phyloP scores from a whole-genome alignment of 2,797 vertebrate species.

The Lacerta viridis region DNA sequence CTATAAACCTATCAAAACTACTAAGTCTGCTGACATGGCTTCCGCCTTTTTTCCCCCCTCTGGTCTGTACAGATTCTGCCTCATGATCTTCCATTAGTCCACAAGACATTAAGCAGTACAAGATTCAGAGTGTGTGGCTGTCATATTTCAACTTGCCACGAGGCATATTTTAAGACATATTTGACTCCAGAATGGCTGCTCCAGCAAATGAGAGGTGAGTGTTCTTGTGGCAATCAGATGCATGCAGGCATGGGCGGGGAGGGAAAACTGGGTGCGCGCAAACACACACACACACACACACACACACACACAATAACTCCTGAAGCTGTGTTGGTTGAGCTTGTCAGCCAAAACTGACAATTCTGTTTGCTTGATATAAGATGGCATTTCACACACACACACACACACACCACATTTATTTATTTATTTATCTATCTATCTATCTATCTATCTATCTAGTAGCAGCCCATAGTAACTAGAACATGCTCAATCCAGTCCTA shows the following conservation, averaged over 20 bases:
- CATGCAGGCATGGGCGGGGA: not conserved
- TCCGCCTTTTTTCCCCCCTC: not conserved
- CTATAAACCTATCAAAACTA: not conserved
- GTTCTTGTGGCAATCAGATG: not conserved
- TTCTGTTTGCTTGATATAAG: not conserved
- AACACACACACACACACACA: not conserved
- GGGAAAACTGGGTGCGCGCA: too few relatives aligned
- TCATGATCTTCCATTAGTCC: not conserved
- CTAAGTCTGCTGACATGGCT: not conserved
- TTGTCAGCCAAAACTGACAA: not conserved
- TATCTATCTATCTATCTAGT: too few relatives aligned
- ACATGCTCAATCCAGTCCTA: not conserved
- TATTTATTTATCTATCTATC: not conserved
- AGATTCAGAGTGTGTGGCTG: not conserved
- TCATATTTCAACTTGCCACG: not conserved
- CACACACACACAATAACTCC: not conserved
- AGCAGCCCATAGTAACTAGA: not conserved
- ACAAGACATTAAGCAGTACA: constrained; percentile 5
- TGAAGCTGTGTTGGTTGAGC: not conserved
- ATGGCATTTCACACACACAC: not conserved
- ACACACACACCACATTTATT: too few relatives aligned
- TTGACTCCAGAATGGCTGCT: constrained; percentile 23
- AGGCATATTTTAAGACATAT: not conserved
- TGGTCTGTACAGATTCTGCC: not conserved
- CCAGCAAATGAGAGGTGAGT: constrained; percentile 28